phyloP scores from a whole-genome alignment of 2,113 vertebrate genomes.

The Lepidothrix coronata region DNA sequence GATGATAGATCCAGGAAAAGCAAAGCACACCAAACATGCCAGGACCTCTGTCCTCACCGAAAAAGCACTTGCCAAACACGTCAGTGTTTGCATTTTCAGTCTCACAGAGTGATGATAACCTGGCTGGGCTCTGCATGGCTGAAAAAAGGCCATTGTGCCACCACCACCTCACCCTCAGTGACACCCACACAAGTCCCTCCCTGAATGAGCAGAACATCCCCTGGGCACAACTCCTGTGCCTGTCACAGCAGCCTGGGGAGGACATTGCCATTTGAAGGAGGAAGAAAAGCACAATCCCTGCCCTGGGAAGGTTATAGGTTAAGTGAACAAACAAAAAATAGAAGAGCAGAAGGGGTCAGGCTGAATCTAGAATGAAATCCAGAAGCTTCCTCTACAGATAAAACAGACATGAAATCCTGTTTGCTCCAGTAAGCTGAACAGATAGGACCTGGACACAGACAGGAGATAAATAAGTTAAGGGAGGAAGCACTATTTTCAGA shows the following conservation, averaged over 20 bases:
- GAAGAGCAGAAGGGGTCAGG: neutral
- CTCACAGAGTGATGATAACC: neutral
- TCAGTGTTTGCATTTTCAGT: neutral
- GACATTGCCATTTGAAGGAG: neutral
- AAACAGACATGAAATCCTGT: neutral
- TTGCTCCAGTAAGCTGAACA: neutral
- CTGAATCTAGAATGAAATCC: neutral
- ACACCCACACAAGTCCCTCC: neutral
- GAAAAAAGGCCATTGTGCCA: neutral
- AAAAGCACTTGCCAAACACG: neutral
- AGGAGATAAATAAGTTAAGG: neutral
- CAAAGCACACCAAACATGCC: neutral
- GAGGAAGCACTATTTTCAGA: constrained; percentile 18
- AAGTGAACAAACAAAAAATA: neutral
- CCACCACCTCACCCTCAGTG: neutral
- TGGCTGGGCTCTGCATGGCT: neutral
- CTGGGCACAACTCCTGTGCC: neutral
- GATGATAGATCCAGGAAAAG: neutral
- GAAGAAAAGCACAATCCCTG: neutral
- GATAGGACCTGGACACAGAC: neutral
- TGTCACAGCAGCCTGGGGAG: neutral
- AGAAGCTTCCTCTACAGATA: neutral
- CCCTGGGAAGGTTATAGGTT: neutral
- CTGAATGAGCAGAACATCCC: neutral
- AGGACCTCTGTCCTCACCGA: neutral